phyloP scores from a whole-genome alignment of 2,888 invertebrate genomes.

The Lasioglossum leucozonium region DNA sequence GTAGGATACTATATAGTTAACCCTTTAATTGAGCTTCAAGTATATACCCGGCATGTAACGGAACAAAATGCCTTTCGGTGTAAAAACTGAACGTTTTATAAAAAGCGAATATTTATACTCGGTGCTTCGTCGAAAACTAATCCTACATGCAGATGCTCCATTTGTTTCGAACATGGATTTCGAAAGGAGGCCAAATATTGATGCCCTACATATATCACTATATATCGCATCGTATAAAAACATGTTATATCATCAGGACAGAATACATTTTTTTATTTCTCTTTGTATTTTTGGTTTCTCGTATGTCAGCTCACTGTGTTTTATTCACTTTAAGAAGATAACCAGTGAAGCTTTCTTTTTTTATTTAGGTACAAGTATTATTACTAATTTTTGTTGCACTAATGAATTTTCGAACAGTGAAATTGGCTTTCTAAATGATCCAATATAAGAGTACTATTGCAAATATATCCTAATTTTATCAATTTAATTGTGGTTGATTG shows the following conservation, averaged over 20 bases:
- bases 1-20: neutral
- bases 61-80: neutral
- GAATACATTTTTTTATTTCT: neutral
- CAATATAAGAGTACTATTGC: too few relatives aligned
- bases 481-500: neutral
- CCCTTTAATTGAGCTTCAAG: neutral
- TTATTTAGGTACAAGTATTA: neutral
- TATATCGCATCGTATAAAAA: neutral
- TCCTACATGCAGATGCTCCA: neutral
- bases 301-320: neutral
- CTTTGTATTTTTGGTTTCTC: neutral
- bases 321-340: too few relatives aligned
- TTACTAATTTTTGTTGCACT: neutral
- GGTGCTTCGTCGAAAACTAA: neutral
- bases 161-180: neutral
- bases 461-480: neutral
- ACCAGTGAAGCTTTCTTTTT: too few relatives aligned
- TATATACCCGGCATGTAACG: neutral
- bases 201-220: neutral
- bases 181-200: neutral
- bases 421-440: too few relatives aligned
- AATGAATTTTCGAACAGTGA: neutral
- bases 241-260: neutral
- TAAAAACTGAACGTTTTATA: neutral
- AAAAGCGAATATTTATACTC: neutral